Conservation (phyloP, 2,888 invertebrate species). For the Alitta virens region DNA sequence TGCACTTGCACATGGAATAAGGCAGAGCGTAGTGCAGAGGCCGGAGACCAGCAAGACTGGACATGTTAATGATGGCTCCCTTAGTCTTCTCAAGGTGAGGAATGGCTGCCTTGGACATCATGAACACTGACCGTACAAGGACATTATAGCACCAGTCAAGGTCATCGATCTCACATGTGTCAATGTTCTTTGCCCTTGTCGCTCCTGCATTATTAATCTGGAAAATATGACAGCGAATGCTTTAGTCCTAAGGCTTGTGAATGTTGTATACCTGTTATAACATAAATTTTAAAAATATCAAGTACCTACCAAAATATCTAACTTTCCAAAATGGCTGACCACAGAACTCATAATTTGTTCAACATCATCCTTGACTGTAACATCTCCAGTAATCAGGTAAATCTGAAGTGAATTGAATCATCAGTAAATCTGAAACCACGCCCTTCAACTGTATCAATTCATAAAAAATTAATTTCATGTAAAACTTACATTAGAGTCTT, state of each 20-base stretch:
- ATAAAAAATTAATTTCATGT: too few species aligned
- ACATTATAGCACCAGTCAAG: slow-evolving; percentile 8
- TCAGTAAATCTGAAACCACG: neutral
- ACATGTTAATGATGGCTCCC: slow-evolving; percentile 6
- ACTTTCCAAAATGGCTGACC: neutral
- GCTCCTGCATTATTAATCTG: slow-evolving; percentile 4
- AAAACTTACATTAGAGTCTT: too few species aligned
- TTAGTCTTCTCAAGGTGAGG: slow-evolving; percentile 13
- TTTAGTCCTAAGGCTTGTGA: too few species aligned
- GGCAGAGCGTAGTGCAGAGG: slow-evolving; percentile 7
- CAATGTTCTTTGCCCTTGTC: neutral
- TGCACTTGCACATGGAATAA: slow-evolving; percentile 12
- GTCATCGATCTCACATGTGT: slow-evolving; percentile 7
- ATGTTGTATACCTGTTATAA: neutral
- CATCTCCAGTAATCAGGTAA: neutral
- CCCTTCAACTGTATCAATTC: too few species aligned
- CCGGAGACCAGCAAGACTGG: slow-evolving; percentile 6
- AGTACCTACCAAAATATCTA: slow-evolving; percentile 3
- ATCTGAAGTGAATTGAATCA: too few species aligned
- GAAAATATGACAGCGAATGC: too few species aligned
- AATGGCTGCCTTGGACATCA: slow-evolving; percentile 7
- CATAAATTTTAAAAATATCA: neutral
- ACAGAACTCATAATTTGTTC: neutral
- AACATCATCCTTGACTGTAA: slow-evolving; percentile 6
- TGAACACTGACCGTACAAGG: slow-evolving; percentile 3